Conservation (phyloP, 2,797 vertebrate genomes). For the Spheniscus humboldti region DNA sequence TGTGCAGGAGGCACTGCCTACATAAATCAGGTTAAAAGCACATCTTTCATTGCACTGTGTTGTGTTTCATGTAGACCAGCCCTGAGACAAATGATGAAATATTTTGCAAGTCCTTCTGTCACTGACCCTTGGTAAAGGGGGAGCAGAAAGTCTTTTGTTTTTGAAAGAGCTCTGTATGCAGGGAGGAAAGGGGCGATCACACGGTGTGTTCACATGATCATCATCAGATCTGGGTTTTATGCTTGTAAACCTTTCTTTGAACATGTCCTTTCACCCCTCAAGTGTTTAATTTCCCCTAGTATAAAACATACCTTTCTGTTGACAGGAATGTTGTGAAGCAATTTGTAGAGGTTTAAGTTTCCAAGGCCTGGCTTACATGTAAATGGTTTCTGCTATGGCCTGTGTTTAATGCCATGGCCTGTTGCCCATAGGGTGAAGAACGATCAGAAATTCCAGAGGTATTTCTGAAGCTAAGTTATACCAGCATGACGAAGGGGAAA, state of each 20-base stretch:
- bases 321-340: constrained; percentile 4
- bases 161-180: constrained; percentile 1
- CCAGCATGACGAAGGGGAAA: not conserved
- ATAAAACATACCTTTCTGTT: not conserved
- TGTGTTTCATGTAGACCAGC: not conserved
- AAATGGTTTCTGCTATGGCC: not conserved
- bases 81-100: not conserved
- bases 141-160: not conserved
- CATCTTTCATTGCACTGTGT: not conserved
- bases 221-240: constrained; percentile 9
- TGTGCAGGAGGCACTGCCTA: not conserved
- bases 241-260: constrained; percentile 7
- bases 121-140: not conserved
- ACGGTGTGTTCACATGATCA: not conserved
- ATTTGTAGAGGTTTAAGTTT: constrained; percentile 28
- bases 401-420: not conserved
- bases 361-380: not conserved
- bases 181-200: not conserved
- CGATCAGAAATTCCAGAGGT: not conserved
- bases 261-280: not conserved
- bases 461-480: not conserved
- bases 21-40: not conserved
- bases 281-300: constrained; percentile 38
- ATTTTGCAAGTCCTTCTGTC: not conserved
- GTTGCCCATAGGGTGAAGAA: not conserved